Base-by-base conservation (phyloP, 2,888 invertebrate species). In the Elmis aenea region DNA sequence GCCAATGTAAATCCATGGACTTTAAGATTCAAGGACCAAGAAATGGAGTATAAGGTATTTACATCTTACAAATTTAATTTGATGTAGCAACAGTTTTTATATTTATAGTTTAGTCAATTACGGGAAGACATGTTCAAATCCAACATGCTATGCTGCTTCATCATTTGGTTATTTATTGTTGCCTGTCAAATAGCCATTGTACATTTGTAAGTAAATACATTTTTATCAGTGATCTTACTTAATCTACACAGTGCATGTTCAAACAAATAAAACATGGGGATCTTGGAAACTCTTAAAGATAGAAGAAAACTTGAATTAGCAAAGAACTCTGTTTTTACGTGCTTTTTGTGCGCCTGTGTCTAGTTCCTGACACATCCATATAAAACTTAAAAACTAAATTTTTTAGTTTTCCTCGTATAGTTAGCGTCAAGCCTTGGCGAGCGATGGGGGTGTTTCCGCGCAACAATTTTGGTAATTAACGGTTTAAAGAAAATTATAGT, bases 101-200 rank as follows among this genome's bases (percentile, higher is more conserved):
- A 40, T 26, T 66, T 68, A 26, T 58, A 75, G 77, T 95, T 92
- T 67, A 84, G 84, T 45, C 81, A 85, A 59, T 73, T 90, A 35
- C 81, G 89, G 33, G 94, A 95, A 69, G 85, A 83, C 55, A 92
- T 93, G 79, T 94, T 94, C 71, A 89, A 91, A 62, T 93, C 93
- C 9, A 94, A 95, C 65, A 87, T 94, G 74, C 75, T 91, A 61
- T 93, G 93, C 69, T 90, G 92, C 57, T 84, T 89, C 62, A 79
- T 92, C 52, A 82, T 94, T 45, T 92, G 94, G 89, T 69, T 92
- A 26, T 88, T 91, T 61, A 87, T 93, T 30, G 81, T 87, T 2
- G 72, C 81, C 30, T 84, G 85, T 44, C 89, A 90, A 66, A 71
- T 76, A 25, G 76, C 84, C 31, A 82, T 88, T 56, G 77, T 85